phyloP scores from a whole-genome alignment of 1,140 invertebrate genomes.

The Temnothorax curvispinosus region DNA sequence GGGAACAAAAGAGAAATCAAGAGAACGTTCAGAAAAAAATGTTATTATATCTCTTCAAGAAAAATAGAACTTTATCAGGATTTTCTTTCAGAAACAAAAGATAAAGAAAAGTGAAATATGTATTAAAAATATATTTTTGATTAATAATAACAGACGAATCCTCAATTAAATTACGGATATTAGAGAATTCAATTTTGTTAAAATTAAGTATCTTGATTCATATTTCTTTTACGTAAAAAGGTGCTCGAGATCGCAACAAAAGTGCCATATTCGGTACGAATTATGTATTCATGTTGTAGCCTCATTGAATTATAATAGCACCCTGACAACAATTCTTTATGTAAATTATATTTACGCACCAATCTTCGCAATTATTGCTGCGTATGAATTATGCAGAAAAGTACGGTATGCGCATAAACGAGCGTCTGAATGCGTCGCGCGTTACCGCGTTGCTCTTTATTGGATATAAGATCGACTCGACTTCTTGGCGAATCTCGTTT shows the following conservation, averaged over 20 bases:
- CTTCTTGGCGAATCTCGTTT: neutral
- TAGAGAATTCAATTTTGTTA: neutral
- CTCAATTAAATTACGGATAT: neutral
- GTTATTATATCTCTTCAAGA: neutral
- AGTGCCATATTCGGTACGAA: neutral
- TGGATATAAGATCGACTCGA: neutral
- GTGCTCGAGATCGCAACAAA: neutral
- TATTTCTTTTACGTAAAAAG: neutral
- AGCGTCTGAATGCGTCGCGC: neutral
- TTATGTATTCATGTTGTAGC: neutral
- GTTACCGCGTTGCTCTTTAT: constrained; percentile 23
- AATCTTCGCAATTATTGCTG: neutral
- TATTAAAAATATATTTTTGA: neutral
- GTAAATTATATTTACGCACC: constrained; percentile 18
- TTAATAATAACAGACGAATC: neutral
- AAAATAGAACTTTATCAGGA: neutral
- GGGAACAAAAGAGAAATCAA: neutral
- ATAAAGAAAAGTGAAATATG: neutral
- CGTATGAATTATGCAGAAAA: constrained; percentile 21
- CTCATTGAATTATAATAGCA: neutral
- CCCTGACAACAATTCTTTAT: neutral
- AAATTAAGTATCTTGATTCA: neutral
- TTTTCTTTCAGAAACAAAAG: neutral
- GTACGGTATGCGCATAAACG: neutral
- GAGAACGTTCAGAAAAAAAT: neutral